Evolutionary conservation across 2,797 vertebrate genomes (phyloP).

Genomic region (Lepus oiostolus): DNA sequence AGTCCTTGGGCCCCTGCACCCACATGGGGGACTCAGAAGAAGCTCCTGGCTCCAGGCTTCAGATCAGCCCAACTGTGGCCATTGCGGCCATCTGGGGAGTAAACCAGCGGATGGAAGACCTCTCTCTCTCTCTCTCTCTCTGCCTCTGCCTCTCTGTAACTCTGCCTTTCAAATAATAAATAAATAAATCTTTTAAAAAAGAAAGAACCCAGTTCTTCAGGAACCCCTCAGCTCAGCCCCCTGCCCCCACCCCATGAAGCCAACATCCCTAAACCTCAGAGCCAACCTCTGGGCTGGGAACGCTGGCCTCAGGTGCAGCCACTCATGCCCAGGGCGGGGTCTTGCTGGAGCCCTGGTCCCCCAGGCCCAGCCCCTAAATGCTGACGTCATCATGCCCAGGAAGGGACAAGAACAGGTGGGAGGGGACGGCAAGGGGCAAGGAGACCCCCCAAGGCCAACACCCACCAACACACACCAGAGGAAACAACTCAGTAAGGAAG

Average conservation of each 20-base stretch:
- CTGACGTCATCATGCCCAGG: fast-evolving
- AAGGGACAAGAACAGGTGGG: not conserved
- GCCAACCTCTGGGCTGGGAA: not conserved
- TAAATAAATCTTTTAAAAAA: too few species aligned
- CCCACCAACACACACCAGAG: not conserved
- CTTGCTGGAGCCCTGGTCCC: not conserved
- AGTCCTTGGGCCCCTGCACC: too few species aligned
- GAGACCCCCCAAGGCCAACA: not conserved
- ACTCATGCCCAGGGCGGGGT: not conserved
- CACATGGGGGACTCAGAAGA: too few species aligned
- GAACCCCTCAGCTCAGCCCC: not conserved
- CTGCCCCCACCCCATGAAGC: not conserved
- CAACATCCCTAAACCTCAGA: not conserved
- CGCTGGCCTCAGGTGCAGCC: fast-evolving
- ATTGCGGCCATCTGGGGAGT: too few species aligned
- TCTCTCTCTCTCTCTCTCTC: too few species aligned
- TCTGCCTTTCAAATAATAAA: too few species aligned
- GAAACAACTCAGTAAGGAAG: not conserved
- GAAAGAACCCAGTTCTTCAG: not conserved
- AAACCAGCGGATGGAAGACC: too few species aligned
- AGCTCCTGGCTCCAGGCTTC: too few species aligned
- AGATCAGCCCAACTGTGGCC: too few species aligned
- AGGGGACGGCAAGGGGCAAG: not conserved
- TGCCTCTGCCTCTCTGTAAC: too few species aligned
- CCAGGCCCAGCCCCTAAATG: not conserved